These are phyloP conservation scores for Athetis lepigone DNA, from an alignment of 2,888 invertebrate genomes.

Conservation along the genomic window DNA sequence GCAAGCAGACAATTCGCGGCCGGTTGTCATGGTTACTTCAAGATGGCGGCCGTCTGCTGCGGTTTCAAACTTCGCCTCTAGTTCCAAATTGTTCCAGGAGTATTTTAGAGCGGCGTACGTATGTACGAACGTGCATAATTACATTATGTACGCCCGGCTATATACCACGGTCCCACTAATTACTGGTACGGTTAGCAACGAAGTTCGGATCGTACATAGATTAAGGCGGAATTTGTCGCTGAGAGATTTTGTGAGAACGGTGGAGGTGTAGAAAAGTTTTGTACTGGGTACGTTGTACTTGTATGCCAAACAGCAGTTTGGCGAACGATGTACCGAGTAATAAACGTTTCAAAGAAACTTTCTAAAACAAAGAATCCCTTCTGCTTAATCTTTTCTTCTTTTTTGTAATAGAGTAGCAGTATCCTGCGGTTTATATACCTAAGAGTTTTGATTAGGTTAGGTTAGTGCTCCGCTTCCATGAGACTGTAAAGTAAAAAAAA, in stretches of 20 bases:
- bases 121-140: slow-evolving; percentile 88
- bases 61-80: slow-evolving; percentile 88
- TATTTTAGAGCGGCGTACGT: slow-evolving; percentile 85
- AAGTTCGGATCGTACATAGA: slow-evolving; percentile 21
- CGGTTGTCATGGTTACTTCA: slow-evolving; percentile 86
- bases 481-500: too few species aligned
- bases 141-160: slow-evolving; percentile 86
- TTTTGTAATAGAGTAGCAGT: too few species aligned
- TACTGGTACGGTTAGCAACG: slow-evolving; percentile 80
- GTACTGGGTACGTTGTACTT: too few species aligned
- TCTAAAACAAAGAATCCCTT: too few species aligned
- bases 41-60: slow-evolving; percentile 89
- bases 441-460: too few species aligned
- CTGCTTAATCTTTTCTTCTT: too few species aligned
- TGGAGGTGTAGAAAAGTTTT: background rate
- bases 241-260: slow-evolving; percentile 2
- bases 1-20: slow-evolving; percentile 85
- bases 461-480: too few species aligned
- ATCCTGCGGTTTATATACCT: too few species aligned
- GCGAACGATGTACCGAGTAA: too few species aligned
- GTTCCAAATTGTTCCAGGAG: slow-evolving; percentile 88
- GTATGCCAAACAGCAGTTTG: too few species aligned
- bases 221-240: slow-evolving; percentile 14
- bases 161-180: slow-evolving; percentile 86
- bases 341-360: too few species aligned